Base-by-base conservation (phyloP, 2,113 vertebrate genomes). In the Ifrita kowaldi region DNA sequence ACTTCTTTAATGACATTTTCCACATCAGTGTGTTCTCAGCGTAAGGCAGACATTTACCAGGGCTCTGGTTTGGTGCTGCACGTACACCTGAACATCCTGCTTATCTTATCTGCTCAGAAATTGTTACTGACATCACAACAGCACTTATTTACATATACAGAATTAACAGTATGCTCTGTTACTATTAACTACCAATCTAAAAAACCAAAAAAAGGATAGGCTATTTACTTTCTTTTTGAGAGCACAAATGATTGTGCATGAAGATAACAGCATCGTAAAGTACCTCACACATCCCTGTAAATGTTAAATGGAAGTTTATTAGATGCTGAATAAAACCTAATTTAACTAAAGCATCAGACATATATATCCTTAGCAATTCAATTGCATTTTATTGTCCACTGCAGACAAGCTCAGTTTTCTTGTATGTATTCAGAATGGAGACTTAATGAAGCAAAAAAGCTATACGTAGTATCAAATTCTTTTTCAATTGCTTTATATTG, bases 1-100 rank as follows among this genome's bases (percentile, higher is more conserved):
- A 90, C 73, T 96, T 90, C 94, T 97, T 95, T 93, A 97, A 98
- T 87, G 83, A 95, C 74, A 97, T 98, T 98, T 98, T 96, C 97
- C 91, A 96, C 74, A 95, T 92, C 95, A 87, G 52, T 92, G 90
- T 94, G 79, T 94, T 97, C 95, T 96, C 93, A 92, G 68, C 39
- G 5, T 80, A 87, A 97, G 79, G 82, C 81, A 96, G 97, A 97
- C 62, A 52, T 95, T 96, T 90, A 95, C 71, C 90, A 97, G 97
- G 50, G 76, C 39, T 87, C 80, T 94, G 46, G 60, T 90, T 84
- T 56, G 68, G 64, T 96, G 73, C 71, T 3, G 10, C 41, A 94
- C 14, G 17, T 89, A 91, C 84, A 96, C 86, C 91, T 96, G 93
- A 97, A 94, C 42, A 63, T 63, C 76, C 84, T 89, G 80, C 77